Conservation (phyloP, 2,113 vertebrate genomes). For the Pan paniscus region DNA sequence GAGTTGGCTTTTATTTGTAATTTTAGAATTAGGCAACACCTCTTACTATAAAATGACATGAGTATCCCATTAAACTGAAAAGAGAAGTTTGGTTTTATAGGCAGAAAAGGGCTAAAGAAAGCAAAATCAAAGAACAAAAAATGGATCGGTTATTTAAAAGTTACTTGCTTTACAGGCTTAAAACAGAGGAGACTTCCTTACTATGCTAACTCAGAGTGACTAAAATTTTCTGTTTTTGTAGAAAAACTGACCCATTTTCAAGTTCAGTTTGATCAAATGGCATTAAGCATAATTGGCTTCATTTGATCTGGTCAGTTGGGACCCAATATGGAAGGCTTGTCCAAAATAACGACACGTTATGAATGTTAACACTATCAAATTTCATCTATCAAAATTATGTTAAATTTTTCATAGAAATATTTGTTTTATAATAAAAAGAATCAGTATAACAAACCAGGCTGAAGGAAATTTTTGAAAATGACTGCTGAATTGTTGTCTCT, state of each 20-base stretch:
- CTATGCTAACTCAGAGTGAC: not conserved
- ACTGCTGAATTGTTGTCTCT: not conserved
- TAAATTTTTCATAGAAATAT: not conserved
- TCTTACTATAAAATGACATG: not conserved
- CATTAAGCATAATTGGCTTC: not conserved
- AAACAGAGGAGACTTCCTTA: not conserved
- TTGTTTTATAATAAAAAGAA: not conserved
- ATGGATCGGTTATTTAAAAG: not conserved
- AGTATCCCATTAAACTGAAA: not conserved
- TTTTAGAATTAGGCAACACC: not conserved
- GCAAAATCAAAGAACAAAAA: not conserved
- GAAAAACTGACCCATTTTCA: not conserved
- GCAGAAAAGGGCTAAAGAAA: not conserved
- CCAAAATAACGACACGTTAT: too few species aligned
- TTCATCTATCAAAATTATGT: not conserved
- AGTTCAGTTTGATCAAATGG: not conserved
- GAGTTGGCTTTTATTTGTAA: not conserved
- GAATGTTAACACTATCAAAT: not conserved
- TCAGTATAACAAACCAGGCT: not conserved
- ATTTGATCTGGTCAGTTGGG: too few species aligned
- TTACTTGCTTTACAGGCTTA: not conserved
- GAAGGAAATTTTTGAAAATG: not conserved
- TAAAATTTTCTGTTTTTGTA: not conserved
- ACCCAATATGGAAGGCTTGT: rapidly evolving
- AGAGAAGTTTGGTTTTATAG: not conserved